Evolutionary conservation across 2,888 invertebrate genomes (phyloP).

Genomic region (Phorcus lineatus): DNA sequence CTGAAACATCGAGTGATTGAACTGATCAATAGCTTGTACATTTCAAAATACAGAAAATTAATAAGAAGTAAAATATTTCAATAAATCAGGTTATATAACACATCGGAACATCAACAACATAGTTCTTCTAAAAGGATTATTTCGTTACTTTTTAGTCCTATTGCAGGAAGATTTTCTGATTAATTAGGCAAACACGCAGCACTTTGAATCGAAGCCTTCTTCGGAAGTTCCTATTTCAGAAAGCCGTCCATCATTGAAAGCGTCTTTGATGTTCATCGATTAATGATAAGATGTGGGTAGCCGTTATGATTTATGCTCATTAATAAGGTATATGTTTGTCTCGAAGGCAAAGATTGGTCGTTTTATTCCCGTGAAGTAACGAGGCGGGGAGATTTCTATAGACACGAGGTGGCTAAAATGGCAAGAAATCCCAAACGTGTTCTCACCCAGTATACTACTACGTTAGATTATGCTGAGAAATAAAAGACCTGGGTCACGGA

Average conservation of each 20-base stretch:
- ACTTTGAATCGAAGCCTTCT: neutral
- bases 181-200: neutral
- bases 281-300: conserved; percentile 3
- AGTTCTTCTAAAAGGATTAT: no score
- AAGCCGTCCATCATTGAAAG: neutral
- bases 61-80: no score
- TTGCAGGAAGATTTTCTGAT: neutral
- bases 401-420: neutral
- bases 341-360: neutral
- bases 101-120: no score
- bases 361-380: conserved; percentile 10
- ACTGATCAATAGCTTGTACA: no score
- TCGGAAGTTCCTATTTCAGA: neutral
- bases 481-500: neutral
- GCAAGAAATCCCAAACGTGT: neutral
- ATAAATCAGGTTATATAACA: no score
- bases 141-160: no score
- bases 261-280: conserved; percentile 7
- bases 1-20: neutral
- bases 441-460: neutral
- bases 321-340: conserved; percentile 8
- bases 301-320: conserved; percentile 7
- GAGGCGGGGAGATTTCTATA: neutral
- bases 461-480: neutral
- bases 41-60: no score